Conservation (phyloP, 1,140 invertebrate genomes). For the Drosophila elegans region DNA sequence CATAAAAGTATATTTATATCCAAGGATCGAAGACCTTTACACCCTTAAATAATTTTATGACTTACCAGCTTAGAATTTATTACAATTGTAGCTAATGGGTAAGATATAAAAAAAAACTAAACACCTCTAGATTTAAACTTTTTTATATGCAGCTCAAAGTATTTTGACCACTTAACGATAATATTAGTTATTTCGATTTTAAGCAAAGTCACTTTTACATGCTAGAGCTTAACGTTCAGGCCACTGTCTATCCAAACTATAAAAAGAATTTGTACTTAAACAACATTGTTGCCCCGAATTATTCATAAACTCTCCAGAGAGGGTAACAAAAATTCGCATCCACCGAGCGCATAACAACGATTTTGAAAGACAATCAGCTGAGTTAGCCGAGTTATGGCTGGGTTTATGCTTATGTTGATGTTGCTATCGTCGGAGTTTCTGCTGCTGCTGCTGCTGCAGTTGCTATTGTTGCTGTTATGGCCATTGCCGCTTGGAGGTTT, state of each 20-base stretch:
- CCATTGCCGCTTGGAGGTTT: conserved; percentile 62
- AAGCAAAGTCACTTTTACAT: no score
- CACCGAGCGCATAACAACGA: conserved; percentile 48
- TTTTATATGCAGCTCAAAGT: no score
- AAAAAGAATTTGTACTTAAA: no score
- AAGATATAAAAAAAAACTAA: no score
- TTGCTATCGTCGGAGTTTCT: conserved; percentile 15
- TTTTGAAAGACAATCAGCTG: conserved; percentile 83
- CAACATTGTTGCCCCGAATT: no score
- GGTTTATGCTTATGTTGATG: conserved; percentile 25
- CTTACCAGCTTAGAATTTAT: not conserved
- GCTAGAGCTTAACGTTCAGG: no score
- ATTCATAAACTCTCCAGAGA: not conserved
- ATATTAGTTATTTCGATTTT: no score
- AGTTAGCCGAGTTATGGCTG: conserved; percentile 27
- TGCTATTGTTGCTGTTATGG: conserved; percentile 27
- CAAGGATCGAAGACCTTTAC: not conserved
- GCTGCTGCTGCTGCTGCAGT: conserved; percentile 18
- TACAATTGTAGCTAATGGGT: no score
- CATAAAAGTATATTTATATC: not conserved
- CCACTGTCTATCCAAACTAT: no score
- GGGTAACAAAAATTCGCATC: conserved; percentile 12
- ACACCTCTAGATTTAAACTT: no score
- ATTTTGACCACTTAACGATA: no score
- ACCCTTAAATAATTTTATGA: not conserved